Percentiles rank a stretch among this genome's conserved stretches.
Evolutionary conservation across 2,113 vertebrate genomes (phyloP).

Genomic region (Lampris incognitus): DNA sequence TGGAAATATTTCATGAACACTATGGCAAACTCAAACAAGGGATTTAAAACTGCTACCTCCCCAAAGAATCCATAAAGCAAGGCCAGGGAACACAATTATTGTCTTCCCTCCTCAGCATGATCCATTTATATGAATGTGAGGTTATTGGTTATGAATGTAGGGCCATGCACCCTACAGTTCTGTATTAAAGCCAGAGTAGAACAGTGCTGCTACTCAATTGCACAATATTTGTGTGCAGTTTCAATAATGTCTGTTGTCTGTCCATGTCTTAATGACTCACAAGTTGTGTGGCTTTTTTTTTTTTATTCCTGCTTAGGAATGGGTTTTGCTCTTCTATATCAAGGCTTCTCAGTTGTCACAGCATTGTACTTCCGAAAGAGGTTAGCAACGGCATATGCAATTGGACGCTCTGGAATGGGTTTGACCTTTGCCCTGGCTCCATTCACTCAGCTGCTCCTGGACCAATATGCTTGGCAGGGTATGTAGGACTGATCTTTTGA

Average conservation of each 20-base stretch:
- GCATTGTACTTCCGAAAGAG: constrained; percentile 87
- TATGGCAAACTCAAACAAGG: not conserved
- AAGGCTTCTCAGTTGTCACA: constrained; percentile 85
- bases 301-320: constrained; percentile 77
- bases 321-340: constrained; percentile 90
- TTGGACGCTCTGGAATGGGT: constrained; percentile 92
- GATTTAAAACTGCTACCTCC: not conserved
- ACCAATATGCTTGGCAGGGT: constrained; percentile 92
- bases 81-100: too few species aligned
- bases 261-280: not conserved
- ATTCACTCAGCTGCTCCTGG: constrained; percentile 89
- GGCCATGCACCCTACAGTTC: not conserved
- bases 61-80: too few species aligned
- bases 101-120: too few species aligned
- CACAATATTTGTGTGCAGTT: too few species aligned
- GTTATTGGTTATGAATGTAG: not conserved
- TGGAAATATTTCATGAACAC: constrained; percentile 22
- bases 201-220: too few species aligned
- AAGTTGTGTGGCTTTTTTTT: not conserved
- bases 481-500: constrained; percentile 16
- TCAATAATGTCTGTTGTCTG: not conserved
- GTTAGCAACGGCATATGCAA: constrained; percentile 86
- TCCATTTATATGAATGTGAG: not conserved
- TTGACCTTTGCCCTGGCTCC: constrained; percentile 91
- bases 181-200: too few species aligned